A percentile compares a stretch with the other conserved stretches of the same genome.
Evolutionary conservation across 2,888 invertebrate species (phyloP).

Genomic region (Nebria salina): DNA sequence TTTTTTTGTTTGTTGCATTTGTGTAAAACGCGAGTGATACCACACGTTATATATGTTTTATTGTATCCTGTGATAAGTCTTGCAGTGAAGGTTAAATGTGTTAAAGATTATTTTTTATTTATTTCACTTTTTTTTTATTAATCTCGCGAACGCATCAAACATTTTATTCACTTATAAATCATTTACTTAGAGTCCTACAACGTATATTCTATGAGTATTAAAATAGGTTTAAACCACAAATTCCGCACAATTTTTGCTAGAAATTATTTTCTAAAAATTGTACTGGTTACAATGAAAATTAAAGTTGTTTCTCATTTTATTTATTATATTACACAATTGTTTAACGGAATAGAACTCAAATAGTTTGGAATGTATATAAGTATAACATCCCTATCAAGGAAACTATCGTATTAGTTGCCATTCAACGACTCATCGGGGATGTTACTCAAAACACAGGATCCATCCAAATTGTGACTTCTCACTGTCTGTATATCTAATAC

Average conservation of each 20-base stretch:
- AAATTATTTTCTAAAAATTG: too few relatives aligned
- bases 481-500: too few relatives aligned
- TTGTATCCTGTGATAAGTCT: not conserved
- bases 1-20: not conserved
- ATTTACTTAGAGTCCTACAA: too few relatives aligned
- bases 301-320: too few relatives aligned
- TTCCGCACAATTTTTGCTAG: too few relatives aligned
- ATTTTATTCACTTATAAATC: too few relatives aligned
- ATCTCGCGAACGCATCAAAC: not conserved
- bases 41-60: not conserved
- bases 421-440: not conserved
- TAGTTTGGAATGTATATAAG: not conserved
- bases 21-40: not conserved
- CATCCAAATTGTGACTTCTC: not conserved
- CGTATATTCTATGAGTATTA: too few relatives aligned
- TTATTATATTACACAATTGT: too few relatives aligned
- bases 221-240: too few relatives aligned
- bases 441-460: not conserved
- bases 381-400: constrained; percentile 8
- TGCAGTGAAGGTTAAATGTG: not conserved
- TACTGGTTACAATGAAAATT: too few relatives aligned
- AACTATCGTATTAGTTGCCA: not conserved
- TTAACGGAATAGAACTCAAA: too few relatives aligned
- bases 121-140: not conserved
- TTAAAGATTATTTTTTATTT: not conserved